phyloP scores from a whole-genome alignment of 2,888 invertebrate genomes.

The Tanypteryx hageni region DNA sequence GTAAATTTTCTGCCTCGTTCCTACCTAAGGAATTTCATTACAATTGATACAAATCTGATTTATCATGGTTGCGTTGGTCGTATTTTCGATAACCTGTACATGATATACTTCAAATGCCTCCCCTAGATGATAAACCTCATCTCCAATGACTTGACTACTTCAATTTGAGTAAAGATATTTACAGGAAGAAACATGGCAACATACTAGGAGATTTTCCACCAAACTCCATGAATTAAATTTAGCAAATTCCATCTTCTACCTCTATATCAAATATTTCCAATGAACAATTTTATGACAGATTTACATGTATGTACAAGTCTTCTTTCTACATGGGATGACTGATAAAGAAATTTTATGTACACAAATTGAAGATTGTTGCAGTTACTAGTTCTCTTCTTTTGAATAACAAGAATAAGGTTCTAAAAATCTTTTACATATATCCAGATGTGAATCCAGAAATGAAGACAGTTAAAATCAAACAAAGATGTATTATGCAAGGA shows the following conservation, averaged over 20 bases:
- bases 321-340: constrained; percentile 43
- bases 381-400: too few relatives aligned
- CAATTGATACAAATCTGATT: background rate
- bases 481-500: too few relatives aligned
- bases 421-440: too few relatives aligned
- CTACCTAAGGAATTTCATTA: background rate
- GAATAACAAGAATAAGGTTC: too few relatives aligned
- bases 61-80: background rate
- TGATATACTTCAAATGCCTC: background rate
- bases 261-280: constrained; percentile 33
- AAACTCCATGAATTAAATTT: background rate
- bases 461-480: too few relatives aligned
- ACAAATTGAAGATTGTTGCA: background rate
- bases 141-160: background rate
- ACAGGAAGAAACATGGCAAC: background rate
- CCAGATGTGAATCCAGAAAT: too few relatives aligned
- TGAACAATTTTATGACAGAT: background rate
- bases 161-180: background rate
- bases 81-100: background rate
- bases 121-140: background rate
- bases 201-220: background rate
- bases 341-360: constrained; percentile 38
- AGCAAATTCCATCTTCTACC: constrained; percentile 20
- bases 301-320: constrained; percentile 40
- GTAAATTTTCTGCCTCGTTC: background rate